Percentiles rank a stretch among this genome's conserved stretches.
phyloP scores from a whole-genome alignment of 2,797 vertebrate genomes.

The Onychomys arenicola region DNA sequence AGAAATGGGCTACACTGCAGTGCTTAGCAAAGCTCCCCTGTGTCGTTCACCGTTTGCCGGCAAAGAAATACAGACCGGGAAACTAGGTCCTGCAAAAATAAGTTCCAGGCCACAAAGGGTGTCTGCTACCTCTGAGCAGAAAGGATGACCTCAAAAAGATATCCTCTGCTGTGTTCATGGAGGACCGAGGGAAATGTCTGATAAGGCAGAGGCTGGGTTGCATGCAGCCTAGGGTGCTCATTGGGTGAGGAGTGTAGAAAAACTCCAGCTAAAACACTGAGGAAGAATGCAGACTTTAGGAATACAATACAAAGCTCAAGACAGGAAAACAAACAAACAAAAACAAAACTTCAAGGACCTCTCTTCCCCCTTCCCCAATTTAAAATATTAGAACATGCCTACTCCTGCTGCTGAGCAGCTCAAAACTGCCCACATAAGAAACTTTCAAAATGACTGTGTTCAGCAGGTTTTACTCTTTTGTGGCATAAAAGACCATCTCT shows the following conservation, averaged over 20 bases:
- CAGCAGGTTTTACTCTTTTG: constrained; percentile 66
- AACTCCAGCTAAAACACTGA: not conserved
- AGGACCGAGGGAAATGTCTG: not conserved
- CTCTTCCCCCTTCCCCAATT: not conserved
- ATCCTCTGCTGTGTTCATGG: not conserved
- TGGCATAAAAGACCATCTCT: constrained; percentile 62
- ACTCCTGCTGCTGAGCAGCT: constrained; percentile 12
- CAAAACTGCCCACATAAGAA: constrained; percentile 67
- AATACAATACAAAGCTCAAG: not conserved
- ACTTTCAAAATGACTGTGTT: constrained; percentile 77
- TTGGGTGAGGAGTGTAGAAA: not conserved
- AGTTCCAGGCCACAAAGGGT: not conserved
- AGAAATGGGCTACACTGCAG: not conserved
- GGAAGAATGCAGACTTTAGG: not conserved
- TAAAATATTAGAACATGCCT: constrained; percentile 50
- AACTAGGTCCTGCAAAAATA: not conserved
- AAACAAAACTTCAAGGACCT: not conserved
- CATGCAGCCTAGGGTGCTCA: not conserved
- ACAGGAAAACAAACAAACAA: not conserved
- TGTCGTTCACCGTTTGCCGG: not conserved
- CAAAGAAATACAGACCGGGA: constrained; percentile 54
- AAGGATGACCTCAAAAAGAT: not conserved
- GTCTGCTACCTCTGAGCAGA: not conserved
- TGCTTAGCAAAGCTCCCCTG: not conserved
- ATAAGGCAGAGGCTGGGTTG: not conserved